Percentiles rank a stretch among this genome's conserved stretches.
These are phyloP conservation scores for Mesorhabditis spiculigera DNA, from an alignment of 2,888 invertebrate species.

Conservation along the genomic window DNA sequence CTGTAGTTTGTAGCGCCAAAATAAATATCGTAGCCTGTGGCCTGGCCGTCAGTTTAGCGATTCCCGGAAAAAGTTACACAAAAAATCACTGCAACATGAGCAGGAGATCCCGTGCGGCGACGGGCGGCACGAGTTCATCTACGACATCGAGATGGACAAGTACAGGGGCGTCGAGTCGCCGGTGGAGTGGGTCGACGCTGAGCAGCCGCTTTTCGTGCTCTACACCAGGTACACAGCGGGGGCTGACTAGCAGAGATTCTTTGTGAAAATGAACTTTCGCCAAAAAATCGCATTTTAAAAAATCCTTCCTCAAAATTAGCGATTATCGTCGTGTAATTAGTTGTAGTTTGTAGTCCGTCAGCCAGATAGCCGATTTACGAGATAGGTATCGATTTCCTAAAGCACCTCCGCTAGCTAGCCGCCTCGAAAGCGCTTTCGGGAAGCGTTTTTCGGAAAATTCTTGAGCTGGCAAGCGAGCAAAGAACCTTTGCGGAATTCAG, in stretches of 20 bases:
- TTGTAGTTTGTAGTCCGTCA: background rate
- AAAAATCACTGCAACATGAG: background rate
- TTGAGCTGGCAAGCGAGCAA: background rate
- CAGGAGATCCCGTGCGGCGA: constrained; percentile 5
- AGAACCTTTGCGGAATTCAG: constrained; percentile 38
- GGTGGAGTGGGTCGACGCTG: constrained; percentile 61
- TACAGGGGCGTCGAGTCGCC: constrained; percentile 70
- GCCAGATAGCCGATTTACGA: background rate
- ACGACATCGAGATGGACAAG: constrained; percentile 82
- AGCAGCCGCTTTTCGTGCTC: constrained; percentile 64
- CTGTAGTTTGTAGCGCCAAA: too few species aligned
- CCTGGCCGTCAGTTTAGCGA: too few species aligned
- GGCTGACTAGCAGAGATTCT: background rate
- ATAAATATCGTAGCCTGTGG: too few species aligned
- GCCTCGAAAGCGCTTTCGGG: too few species aligned
- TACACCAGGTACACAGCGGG: constrained; percentile 58
- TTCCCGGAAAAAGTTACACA: too few species aligned
- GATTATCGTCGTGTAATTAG: too few species aligned
- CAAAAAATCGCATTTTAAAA: too few species aligned
- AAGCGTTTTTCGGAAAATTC: too few species aligned
- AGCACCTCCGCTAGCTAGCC: too few species aligned
- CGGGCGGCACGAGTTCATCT: constrained; percentile 67
- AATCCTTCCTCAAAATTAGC: background rate
- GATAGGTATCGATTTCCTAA: background rate
- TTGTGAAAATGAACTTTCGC: constrained; percentile 11